Evolutionary conservation across 37 sponge, comb jelly and placozoan genomes (phyloP), one percentile per base, ranked within the genome.

Genomic region (Mnemiopsis leidyi): DNA sequence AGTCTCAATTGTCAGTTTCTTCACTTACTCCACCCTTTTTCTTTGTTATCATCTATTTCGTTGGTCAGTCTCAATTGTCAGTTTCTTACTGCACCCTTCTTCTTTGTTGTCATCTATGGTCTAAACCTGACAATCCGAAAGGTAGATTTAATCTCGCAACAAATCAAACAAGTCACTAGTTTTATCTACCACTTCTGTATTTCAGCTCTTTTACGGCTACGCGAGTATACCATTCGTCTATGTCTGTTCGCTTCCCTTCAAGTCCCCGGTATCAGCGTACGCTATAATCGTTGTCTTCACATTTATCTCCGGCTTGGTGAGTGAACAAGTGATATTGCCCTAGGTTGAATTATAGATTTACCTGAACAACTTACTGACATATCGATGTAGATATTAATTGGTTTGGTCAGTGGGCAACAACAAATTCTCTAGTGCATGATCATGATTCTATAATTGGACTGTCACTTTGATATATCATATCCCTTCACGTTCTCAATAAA

Each of bases 211-310:
- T 1, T 85, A 93, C 24, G 95, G 94, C 39, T 96, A 95, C 95
- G 83, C 96, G 32, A 39, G 92, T 36, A 95, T 98, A 34, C 97
- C 99, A 2, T 48, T 97, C 23, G 94, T 95, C 68, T 98, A 98
- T 94, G 34, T 93, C 32, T 90, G 93, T 69, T 97, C 99, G n/a
- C 95, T 96, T 83, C 88, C 97, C 93, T 98, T 98, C 96, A 94
- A 77, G 82, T 94, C 93, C 36, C 92, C 96, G 24, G 92, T 95
- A 24, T 92, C 95, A 31, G 97, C 96, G 7, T 98, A 93, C 69
- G 92, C 93, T 5, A 0, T 95, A 76, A 94, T 94, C 31, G 93
- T 94, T 28, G 34, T 95, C n/a, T 26, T 97, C 38, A 93, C 75
- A 3, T 75, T 95, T 28, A 69, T 85, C 31, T 94, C 93, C 33